Evolutionary conservation across 2,113 vertebrate genomes (phyloP).

Genomic region (Phyllopteryx taeniolatus): DNA sequence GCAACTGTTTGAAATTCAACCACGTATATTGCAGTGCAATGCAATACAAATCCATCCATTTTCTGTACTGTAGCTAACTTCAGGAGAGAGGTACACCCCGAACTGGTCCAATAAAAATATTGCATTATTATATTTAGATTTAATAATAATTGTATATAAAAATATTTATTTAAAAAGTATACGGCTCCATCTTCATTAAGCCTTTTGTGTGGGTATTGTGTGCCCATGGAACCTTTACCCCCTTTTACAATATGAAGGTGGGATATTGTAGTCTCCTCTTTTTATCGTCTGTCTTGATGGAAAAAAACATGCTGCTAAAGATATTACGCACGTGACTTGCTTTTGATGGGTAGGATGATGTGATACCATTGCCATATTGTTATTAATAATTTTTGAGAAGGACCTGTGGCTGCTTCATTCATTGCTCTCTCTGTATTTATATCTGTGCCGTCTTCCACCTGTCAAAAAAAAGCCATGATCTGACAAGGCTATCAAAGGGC

Average conservation of each 20-base stretch:
- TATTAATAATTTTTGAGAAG: slow-evolving; percentile 41
- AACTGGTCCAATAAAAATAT: not conserved
- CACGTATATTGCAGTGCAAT: not conserved
- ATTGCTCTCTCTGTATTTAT: slow-evolving; percentile 33
- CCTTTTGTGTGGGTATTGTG: not conserved
- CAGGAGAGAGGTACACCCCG: no score
- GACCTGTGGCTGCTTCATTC: slow-evolving; percentile 33
- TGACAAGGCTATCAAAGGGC: slow-evolving; percentile 63
- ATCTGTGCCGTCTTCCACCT: slow-evolving; percentile 38
- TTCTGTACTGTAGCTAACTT: no score
- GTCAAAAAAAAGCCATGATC: slow-evolving; percentile 49
- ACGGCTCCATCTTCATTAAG: no score
- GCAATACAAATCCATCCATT: not conserved
- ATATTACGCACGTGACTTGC: slow-evolving; percentile 12
- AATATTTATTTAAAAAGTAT: not conserved
- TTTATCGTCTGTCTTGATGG: slow-evolving; percentile 28
- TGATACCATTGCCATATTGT: slow-evolving; percentile 31
- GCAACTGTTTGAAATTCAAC: not conserved
- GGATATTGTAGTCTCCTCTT: slow-evolving; percentile 7
- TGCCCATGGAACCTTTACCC: not conserved
- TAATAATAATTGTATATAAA: not conserved
- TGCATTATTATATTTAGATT: no score
- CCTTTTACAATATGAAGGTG: no score
- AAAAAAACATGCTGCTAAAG: slow-evolving; percentile 4
- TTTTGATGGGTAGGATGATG: slow-evolving; percentile 34